Base-by-base conservation (phyloP, 2,888 invertebrate species). In the Abrostola tripartita region DNA sequence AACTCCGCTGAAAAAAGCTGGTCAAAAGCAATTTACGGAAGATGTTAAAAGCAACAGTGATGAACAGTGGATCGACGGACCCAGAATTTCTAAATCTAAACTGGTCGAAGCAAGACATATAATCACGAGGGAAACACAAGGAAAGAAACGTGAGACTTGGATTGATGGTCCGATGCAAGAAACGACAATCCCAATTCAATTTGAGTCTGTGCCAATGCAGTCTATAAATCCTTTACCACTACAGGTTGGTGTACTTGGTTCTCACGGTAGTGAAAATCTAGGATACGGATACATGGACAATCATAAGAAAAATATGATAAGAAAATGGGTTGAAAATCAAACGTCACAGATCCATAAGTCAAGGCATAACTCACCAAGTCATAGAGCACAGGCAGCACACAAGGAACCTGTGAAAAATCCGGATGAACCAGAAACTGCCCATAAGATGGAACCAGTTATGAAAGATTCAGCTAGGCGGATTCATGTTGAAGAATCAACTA, bases 1-100 rank as follows among this genome's bases (percentile, higher is more conserved):
- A 77, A 95, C 95, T 37, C 95, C 94, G 65, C 89, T 90, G 75
- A 95, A 92, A 87, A 96, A 92, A 81, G 75, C 79, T 0, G 80
- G 88, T 5, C 88, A 92, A 71, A 96, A 96, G 83, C 89, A 90
- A 59, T 76, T 84, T 58, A 71, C 88, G 12, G 93, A 92, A 58
- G 94, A 94, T 54, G 85, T 83, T 1, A 94, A 93, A 84, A 92
- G 79, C 74, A 92, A 85, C 24, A 97, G 97, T 77, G 98, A 98
- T 84, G 99, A 99, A 85, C 98, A 98, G 86, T 99, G 99, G 99
- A 98, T 99, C 70, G 99, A 99, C 91, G 99, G 99, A 0, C 99
- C 99, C 0, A 96, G 98, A 85, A 97, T 98, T 81, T 97, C 97
- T 0, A 97, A 97, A 84, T 97, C 96, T 14, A 97, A 97, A 89